Evolutionary conservation across 2,797 vertebrate genomes (phyloP), one percentile per base, ranked within the genome.

Genomic region (Pipistrellus pipistrellus): DNA sequence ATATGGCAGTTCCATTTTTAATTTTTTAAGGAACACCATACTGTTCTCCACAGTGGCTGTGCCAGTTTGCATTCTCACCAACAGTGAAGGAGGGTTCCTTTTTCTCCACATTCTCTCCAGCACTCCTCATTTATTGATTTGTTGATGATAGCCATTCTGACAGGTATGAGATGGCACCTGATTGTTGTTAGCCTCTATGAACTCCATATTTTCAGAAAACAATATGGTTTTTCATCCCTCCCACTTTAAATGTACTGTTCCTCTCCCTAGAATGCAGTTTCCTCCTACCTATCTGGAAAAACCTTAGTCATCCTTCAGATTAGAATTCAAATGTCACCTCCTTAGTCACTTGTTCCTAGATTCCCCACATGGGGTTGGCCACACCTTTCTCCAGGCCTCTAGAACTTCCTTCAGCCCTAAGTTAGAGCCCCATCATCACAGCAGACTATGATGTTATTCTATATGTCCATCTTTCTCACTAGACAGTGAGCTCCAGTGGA

Each of bases 311-410:
- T 72, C 76, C 30, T 85, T 92, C 15, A 35, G 20, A 10, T 20
- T 68, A 15, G 71, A 71, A 91, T 85, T 93, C 66, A 91, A 78
- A 91, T 14, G 41, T 64, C 4, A 53, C 41, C 44, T 90, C 21
- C 69, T 82, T 8, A 4, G 57, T 77, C 46, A 76, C 32, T 91
- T 68, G 38, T 66, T 91, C 72, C 73, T 35, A 8, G 57, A 84
- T 6, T 27, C 35, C 32, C 53, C 46, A 77, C 6, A 32, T 10
- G 2, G 2, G 0, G 1, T 78, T 82, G 77, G 17, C 41, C 62
- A 73, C 17, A 38, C 20, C 44, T 48, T 92, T 18, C 59, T 85
- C 80, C 32, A 44, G 51, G 10, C 78, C 53, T 94, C 10, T 44
- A 77, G 90, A 85, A 76, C 23, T 41, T 21, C 25, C 38, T 55